phyloP scores from a whole-genome alignment of 2,888 invertebrate genomes.

The Epinotia bilunana region DNA sequence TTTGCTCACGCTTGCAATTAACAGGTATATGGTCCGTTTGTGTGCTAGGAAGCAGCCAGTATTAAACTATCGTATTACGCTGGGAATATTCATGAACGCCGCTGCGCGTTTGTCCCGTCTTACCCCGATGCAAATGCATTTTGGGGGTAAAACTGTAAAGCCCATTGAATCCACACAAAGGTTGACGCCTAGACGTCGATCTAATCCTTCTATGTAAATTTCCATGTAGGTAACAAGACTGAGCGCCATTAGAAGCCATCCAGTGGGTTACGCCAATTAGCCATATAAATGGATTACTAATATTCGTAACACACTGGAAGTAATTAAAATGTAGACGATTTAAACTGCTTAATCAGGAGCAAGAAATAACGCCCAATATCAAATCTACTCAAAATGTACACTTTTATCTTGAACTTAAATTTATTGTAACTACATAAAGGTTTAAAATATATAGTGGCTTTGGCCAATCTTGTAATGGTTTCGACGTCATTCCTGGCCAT shows the following conservation, averaged over 20 bases:
- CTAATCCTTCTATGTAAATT: neutral
- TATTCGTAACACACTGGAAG: no score
- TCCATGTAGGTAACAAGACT: neutral
- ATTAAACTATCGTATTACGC: conserved; percentile 28
- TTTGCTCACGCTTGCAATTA: conserved; percentile 17
- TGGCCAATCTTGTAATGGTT: no score
- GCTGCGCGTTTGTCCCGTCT: conserved; percentile 34
- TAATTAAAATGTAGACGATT: no score
- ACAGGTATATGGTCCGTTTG: conserved; percentile 13
- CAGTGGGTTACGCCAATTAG: no score
- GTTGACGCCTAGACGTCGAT: neutral
- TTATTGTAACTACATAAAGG: neutral
- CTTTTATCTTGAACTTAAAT: no score
- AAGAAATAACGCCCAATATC: no score
- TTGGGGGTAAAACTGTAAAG: conserved; percentile 28
- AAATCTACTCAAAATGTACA: neutral
- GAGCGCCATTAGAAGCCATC: neutral
- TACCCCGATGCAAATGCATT: conserved; percentile 32
- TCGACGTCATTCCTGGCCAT: no score
- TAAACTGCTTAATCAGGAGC: no score
- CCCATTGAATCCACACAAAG: conserved; percentile 10
- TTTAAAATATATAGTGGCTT: neutral
- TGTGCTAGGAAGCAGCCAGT: conserved; percentile 20
- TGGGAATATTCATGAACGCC: conserved; percentile 30
- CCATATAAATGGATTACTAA: no score